A percentile compares a stretch with the other conserved stretches of the same genome.
Evolutionary conservation across 37 sponge, comb jelly and placozoan species (phyloP).

Genomic region (Eunapius fragilis): DNA sequence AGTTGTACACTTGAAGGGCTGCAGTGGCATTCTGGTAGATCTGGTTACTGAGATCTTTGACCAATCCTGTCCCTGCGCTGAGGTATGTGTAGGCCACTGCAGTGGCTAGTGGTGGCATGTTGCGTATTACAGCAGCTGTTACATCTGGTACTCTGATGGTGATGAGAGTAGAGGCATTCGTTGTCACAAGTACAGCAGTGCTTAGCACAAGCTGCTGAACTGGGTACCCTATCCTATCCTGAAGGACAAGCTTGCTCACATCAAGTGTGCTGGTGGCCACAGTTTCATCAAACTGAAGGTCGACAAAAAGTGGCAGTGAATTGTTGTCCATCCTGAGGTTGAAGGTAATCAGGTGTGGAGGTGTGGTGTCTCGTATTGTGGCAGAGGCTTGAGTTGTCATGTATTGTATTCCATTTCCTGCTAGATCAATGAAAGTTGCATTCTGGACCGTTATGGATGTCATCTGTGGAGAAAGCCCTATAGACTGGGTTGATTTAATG

Average conservation of each 20-base stretch:
- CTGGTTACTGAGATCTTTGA: conserved; percentile 59
- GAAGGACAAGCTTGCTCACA: conserved; percentile 38
- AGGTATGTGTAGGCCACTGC: conserved; percentile 56
- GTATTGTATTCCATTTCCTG: conserved; percentile 46
- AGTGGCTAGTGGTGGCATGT: conserved; percentile 62
- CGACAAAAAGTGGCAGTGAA: conserved; percentile 69
- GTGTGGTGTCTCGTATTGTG: conserved; percentile 52
- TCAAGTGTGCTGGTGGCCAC: conserved; percentile 51
- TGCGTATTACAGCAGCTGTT: conserved; percentile 35
- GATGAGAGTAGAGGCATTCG: conserved; percentile 21
- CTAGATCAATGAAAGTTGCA: conserved; percentile 66
- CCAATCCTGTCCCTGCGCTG: conserved; percentile 23
- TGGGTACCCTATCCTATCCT: conserved; percentile 6
- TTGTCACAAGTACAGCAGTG: conserved; percentile 15
- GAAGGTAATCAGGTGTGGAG: conserved; percentile 71
- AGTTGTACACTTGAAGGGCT: conserved; percentile 31
- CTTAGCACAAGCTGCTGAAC: conserved; percentile 19
- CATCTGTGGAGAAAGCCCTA: conserved; percentile 61
- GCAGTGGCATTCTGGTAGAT: conserved; percentile 18
- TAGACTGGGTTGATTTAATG: conserved; percentile 36
- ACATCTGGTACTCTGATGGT: conserved; percentile 32
- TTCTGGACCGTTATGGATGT: conserved; percentile 53
- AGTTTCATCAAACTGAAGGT: conserved; percentile 81
- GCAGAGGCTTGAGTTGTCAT: neutral
- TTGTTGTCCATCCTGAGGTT: conserved; percentile 83